Percentiles rank a stretch among this genome's conserved stretches.
phyloP scores from a whole-genome alignment of 2,113 vertebrate genomes.

The Dinomys branickii region DNA sequence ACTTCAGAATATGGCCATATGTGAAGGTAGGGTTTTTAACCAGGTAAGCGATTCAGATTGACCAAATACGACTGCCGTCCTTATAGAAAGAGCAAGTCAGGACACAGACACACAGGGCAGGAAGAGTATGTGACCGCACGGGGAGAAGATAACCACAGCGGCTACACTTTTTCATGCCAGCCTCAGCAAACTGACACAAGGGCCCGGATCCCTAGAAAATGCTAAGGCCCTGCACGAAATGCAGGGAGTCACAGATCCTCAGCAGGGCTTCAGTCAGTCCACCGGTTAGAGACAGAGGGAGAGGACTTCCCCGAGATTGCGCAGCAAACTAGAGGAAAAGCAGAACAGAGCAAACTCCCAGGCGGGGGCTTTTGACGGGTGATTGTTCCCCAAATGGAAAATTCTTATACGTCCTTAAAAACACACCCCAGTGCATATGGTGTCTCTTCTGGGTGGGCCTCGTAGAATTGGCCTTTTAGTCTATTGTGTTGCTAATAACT shows the following conservation, averaged over 20 bases:
- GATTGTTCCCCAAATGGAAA: not conserved
- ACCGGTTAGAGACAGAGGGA: not conserved
- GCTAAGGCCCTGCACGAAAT: not conserved
- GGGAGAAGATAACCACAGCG: not conserved
- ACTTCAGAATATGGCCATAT: not conserved
- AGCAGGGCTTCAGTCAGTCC: not conserved
- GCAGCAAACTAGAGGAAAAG: not conserved
- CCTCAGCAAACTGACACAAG: not conserved
- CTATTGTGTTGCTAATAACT: not conserved
- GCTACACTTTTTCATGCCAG: not conserved
- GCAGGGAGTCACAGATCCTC: rapidly evolving
- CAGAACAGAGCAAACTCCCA: not conserved
- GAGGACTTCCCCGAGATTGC: not conserved
- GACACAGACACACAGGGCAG: not conserved
- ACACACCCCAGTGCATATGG: not conserved
- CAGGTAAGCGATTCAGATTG: not conserved
- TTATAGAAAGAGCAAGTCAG: not conserved
- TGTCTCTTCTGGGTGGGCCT: not conserved
- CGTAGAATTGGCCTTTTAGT: not conserved
- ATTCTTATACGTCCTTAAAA: not conserved
- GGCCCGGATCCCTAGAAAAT: not conserved
- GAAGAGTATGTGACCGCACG: not conserved
- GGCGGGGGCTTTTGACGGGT: not conserved
- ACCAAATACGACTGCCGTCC: not conserved
- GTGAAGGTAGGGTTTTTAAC: not conserved